Evolutionary conservation across 2,113 vertebrate species (phyloP), one percentile per base, ranked within the genome.

Genomic region (Macroglossus sobrinus): DNA sequence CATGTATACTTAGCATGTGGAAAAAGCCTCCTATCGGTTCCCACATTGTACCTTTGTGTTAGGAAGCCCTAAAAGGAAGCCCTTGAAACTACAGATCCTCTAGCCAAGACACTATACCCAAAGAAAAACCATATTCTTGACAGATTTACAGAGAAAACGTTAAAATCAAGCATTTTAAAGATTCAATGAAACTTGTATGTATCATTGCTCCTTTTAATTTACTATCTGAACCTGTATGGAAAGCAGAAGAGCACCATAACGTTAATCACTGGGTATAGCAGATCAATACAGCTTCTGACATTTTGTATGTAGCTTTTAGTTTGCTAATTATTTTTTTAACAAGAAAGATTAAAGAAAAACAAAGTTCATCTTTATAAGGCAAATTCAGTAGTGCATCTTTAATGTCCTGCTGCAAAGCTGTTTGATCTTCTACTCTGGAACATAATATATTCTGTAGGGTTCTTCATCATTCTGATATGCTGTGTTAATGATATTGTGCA

Each of bases 381-480:
- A 68, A 57, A 68, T 80, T 78, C 47, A 18, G 11, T 21, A 30
- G 4, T 33, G 2, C 3, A 35, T 47, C 19, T 13, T 91, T 74
- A 40, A 0, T 12, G 1, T 24, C 50, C 30, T 88, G 2, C 16
- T 63, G 7, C 16, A 50, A 28, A 13, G 0, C 0, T 45, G 7
- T 45, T 50, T 89, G 22, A 3, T 89, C 18, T 63, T 89, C 22
- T 78, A 30, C 16, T 68, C 43, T 53, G 16, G 53, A 5, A 33
- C 26, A 26, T 35, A n/a, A 47, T 15, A 68, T 7, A 33, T 22
- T 84, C 66, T 50, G 1, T 1, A 81, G 38, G 8, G 22, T 76
- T 18, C 64, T 84, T 71, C 14, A 59, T 71, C 11, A 50, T 59
- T 13, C 8, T 45, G 57, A 35, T 76, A 64, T 28, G 75, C 66